Conservation (phyloP, 2,113 vertebrate species). For the Entelurus aequoreus region DNA sequence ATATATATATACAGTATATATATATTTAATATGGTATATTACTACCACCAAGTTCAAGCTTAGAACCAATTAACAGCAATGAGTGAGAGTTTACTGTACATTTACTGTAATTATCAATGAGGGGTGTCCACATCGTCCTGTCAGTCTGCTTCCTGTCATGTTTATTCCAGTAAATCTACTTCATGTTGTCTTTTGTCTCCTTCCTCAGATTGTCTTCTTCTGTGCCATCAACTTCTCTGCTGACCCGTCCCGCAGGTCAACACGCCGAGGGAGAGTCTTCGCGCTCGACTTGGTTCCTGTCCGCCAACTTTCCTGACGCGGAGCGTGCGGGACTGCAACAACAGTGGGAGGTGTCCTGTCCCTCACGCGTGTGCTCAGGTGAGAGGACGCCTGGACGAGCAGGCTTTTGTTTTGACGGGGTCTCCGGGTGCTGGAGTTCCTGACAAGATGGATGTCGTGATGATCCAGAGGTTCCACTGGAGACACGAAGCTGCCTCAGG, state of each 20-base stretch:
- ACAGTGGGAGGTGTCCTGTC: slow-evolving; percentile 1
- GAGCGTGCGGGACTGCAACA: neutral
- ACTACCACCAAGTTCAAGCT: no score
- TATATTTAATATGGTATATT: no score
- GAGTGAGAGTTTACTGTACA: no score
- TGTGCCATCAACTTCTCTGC: no score
- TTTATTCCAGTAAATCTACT: neutral
- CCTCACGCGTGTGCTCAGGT: slow-evolving; percentile 52
- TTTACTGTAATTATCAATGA: no score
- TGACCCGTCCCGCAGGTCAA: neutral
- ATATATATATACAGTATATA: no score
- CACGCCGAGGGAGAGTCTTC: neutral
- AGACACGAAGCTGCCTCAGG: no score
- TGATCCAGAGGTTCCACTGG: slow-evolving; percentile 14
- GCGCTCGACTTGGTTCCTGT: slow-evolving; percentile 10
- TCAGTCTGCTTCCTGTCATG: neutral
- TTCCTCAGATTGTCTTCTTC: no score
- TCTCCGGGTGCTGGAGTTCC: slow-evolving; percentile 36
- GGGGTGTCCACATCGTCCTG: no score
- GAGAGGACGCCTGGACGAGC: slow-evolving; percentile 50
- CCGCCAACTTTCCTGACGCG: neutral
- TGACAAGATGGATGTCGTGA: slow-evolving; percentile 31
- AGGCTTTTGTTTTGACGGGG: slow-evolving; percentile 53
- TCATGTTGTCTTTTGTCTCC: no score
- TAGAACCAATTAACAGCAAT: no score